These are phyloP conservation scores for Agonopterix arenella DNA, from an alignment of 2,888 invertebrate genomes.

Conservation along the genomic window DNA sequence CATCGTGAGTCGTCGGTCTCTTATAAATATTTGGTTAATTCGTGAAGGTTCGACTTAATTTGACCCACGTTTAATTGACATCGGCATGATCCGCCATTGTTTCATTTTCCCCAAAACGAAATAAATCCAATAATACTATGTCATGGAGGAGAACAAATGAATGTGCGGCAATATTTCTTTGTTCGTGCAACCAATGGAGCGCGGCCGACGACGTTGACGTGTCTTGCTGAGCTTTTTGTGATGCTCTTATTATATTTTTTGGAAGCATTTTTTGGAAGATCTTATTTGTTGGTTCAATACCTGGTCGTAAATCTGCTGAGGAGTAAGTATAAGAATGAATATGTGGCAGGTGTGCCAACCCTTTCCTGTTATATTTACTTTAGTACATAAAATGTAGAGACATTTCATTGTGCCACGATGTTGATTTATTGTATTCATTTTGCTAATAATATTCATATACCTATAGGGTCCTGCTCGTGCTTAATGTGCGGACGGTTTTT, in stretches of 20 bases:
- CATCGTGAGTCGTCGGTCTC: constrained; percentile 8
- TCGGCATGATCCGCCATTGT: constrained; percentile 10
- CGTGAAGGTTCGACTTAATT: neutral
- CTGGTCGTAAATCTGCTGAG: constrained; percentile 66
- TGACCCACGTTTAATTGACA: constrained; percentile 1
- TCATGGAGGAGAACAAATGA: constrained; percentile 47
- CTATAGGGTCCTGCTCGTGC: too few relatives aligned
- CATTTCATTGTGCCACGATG: constrained; percentile 2
- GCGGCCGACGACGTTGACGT: constrained; percentile 54
- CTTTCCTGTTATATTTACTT: constrained; percentile 33
- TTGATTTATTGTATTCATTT: constrained; percentile 4
- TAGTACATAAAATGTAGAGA: constrained; percentile 8
- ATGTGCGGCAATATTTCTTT: constrained; percentile 68
- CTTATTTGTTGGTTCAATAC: constrained; percentile 72
- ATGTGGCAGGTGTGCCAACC: constrained; percentile 68
- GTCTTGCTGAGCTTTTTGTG: constrained; percentile 66
- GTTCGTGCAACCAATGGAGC: constrained; percentile 67
- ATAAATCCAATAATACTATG: constrained; percentile 25
- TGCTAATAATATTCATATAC: too few relatives aligned
- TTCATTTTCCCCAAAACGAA: constrained; percentile 17
- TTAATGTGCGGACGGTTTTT: too few relatives aligned
- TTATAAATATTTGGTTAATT: constrained; percentile 7
- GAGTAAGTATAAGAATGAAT: constrained; percentile 43
- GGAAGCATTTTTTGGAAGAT: constrained; percentile 64
- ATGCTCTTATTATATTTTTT: constrained; percentile 71